These are phyloP conservation scores for Fregetta grallaria DNA, from an alignment of 2,113 vertebrate genomes.

Conservation along the genomic window DNA sequence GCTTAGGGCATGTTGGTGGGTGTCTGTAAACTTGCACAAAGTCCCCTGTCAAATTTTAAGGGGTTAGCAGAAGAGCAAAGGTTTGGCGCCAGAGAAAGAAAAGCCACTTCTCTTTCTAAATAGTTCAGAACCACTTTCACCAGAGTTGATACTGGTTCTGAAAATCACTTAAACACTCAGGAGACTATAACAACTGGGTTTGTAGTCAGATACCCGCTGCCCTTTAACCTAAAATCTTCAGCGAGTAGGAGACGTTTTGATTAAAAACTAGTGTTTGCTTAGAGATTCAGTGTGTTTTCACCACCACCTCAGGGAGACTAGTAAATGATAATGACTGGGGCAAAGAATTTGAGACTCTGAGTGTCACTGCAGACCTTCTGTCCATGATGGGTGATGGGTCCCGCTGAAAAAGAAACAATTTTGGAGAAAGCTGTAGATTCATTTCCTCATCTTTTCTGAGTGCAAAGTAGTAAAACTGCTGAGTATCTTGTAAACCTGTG, in stretches of 20 bases:
- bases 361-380: not conserved
- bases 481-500: not conserved
- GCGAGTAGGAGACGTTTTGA: not conserved
- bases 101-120: not conserved
- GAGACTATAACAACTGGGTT: rapidly evolving
- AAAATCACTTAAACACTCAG: not conserved
- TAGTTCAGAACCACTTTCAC: not conserved
- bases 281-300: not conserved
- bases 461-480: not conserved
- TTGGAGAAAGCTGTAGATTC: not conserved
- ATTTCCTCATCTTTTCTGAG: not conserved
- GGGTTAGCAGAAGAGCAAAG: not conserved
- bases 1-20: not conserved
- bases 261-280: not conserved
- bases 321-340: not conserved
- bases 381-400: not conserved
- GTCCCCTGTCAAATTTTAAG: not conserved
- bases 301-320: not conserved
- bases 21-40: not conserved
- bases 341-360: not conserved
- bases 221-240: not conserved
- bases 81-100: not conserved
- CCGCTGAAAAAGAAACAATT: not conserved
- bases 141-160: not conserved
- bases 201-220: not conserved